These are phyloP conservation scores for Temnothorax nylanderi DNA, from an alignment of 1,140 invertebrate genomes.

Conservation along the genomic window DNA sequence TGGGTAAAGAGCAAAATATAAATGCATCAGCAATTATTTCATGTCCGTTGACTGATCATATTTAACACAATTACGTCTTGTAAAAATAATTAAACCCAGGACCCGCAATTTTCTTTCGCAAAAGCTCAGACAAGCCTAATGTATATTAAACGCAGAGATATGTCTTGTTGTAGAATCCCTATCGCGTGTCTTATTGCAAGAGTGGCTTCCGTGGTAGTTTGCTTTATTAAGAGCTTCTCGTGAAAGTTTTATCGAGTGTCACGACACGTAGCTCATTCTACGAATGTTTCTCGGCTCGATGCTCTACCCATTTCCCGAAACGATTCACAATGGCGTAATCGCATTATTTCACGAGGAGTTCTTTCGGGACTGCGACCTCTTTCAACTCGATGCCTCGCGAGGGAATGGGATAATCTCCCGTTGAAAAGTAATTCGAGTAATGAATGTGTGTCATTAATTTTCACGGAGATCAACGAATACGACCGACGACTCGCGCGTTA, in stretches of 20 bases:
- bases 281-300: conserved; percentile 20
- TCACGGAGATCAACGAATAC: conserved; percentile 1
- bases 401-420: background rate
- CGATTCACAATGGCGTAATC: conserved; percentile 46
- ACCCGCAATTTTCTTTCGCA: background rate
- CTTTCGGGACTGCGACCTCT: conserved; percentile 34
- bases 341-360: conserved; percentile 38
- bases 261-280: conserved; percentile 37
- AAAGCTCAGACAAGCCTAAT: background rate
- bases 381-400: conserved; percentile 10
- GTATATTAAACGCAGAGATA: background rate
- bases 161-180: background rate
- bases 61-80: background rate
- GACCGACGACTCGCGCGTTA: background rate
- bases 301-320: conserved; percentile 36
- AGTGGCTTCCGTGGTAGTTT: conserved; percentile 4
- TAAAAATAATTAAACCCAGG: background rate
- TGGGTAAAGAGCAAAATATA: background rate
- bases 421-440: conserved; percentile 38
- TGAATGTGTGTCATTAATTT: conserved; percentile 43
- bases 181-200: conserved; percentile 20
- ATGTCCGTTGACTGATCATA: background rate
- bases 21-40: background rate
- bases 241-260: conserved; percentile 42
- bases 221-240: conserved; percentile 31